Percentiles rank a stretch among this genome's conserved stretches.
Conservation (phyloP, 2,797 vertebrate species). For the Dendrocincla tyrannina region DNA sequence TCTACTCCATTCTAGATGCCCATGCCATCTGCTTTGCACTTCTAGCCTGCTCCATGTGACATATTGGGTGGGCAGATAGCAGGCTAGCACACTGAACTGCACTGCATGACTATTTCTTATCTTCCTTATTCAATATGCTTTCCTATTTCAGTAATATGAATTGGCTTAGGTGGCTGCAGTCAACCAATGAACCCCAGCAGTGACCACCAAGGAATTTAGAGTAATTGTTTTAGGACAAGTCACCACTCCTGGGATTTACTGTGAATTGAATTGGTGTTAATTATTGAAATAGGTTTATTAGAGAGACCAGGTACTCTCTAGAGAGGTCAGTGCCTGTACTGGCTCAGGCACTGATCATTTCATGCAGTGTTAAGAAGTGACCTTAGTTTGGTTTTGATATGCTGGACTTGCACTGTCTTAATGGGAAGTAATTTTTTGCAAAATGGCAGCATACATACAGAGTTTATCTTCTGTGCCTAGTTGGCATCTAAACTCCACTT, state of each 20-base stretch:
- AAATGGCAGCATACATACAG: neutral
- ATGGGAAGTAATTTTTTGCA: neutral
- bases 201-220: neutral
- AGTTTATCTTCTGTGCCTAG: neutral
- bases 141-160: neutral
- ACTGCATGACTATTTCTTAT: neutral
- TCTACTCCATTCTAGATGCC: neutral
- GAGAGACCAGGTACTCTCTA: neutral
- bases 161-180: neutral
- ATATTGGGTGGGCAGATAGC: accelerated
- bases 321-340: neutral
- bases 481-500: neutral
- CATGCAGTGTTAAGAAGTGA: neutral
- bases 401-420: neutral
- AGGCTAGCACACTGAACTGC: neutral
- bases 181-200: neutral
- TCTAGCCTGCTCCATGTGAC: neutral
- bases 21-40: conserved; percentile 1
- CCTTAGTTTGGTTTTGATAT: neutral
- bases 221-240: neutral
- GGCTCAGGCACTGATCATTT: neutral
- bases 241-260: neutral
- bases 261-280: neutral
- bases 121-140: neutral
- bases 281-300: neutral